phyloP scores from a whole-genome alignment of 2,888 invertebrate genomes.

The Homarus gammarus region DNA sequence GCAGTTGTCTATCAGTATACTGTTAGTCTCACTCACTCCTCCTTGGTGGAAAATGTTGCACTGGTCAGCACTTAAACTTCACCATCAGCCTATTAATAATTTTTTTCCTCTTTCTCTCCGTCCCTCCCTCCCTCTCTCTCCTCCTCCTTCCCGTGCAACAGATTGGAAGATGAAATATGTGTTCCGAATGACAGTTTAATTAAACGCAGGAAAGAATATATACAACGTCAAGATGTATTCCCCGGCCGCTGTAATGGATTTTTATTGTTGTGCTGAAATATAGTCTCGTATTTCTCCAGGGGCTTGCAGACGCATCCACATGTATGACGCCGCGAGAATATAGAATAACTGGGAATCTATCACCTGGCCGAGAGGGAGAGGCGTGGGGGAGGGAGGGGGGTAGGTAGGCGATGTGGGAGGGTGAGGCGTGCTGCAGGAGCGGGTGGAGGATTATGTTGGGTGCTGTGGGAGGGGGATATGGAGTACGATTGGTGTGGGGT shows the following conservation, averaged over 20 bases:
- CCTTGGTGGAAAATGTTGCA: too few species aligned
- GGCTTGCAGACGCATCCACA: background rate
- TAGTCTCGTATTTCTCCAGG: background rate
- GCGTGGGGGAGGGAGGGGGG: too few species aligned
- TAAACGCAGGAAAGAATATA: background rate
- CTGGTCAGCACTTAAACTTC: too few species aligned
- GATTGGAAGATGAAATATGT: background rate
- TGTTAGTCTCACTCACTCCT: too few species aligned
- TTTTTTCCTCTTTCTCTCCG: background rate
- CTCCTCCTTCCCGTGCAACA: background rate
- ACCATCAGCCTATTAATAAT: too few species aligned
- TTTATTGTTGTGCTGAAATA: background rate
- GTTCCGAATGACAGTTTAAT: background rate
- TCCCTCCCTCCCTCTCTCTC: background rate
- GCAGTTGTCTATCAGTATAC: too few species aligned
- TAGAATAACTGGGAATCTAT: background rate
- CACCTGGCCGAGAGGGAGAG: background rate
- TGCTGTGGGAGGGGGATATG: too few species aligned
- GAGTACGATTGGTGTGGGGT: too few species aligned
- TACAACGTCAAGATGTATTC: background rate
- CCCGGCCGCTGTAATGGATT: background rate
- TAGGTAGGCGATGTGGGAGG: background rate
- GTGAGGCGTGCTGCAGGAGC: too few species aligned
- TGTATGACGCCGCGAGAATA: background rate
- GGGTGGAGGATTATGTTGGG: too few species aligned